phyloP scores from a whole-genome alignment of 2,797 vertebrate genomes.

The Prunella strophiata region DNA sequence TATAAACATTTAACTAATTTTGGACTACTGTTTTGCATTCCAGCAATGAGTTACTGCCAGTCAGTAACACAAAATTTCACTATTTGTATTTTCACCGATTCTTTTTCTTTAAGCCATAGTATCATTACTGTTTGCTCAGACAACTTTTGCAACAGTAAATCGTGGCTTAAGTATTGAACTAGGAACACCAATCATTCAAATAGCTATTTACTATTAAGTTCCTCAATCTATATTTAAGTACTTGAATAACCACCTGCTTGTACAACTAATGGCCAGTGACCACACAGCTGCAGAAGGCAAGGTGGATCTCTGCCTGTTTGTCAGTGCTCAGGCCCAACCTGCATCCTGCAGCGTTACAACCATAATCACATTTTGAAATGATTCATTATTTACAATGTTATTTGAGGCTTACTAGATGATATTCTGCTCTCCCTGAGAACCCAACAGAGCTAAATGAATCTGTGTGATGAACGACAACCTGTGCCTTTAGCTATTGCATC shows the following conservation, averaged over 20 bases:
- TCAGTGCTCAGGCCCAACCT: background rate
- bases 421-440: background rate
- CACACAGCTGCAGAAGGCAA: background rate
- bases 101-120: background rate
- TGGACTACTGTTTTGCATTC: conserved; percentile 35
- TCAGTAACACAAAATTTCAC: background rate
- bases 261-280: background rate
- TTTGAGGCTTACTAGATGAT: background rate
- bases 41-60: background rate
- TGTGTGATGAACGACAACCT: background rate
- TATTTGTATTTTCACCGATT: background rate
- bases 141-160: background rate
- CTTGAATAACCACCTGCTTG: conserved; percentile 7
- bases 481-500: background rate
- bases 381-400: background rate
- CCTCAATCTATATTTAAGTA: conserved; percentile 21
- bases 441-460: background rate
- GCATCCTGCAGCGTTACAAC: background rate
- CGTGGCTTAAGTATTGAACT: background rate
- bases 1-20: conserved; percentile 39
- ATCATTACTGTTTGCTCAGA: background rate
- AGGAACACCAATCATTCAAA: background rate
- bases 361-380: background rate
- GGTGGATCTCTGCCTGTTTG: background rate
- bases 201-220: background rate